These are phyloP conservation scores for Acipenser oxyrinchus DNA, from an alignment of 2,797 vertebrate genomes.

Conservation along the genomic window DNA sequence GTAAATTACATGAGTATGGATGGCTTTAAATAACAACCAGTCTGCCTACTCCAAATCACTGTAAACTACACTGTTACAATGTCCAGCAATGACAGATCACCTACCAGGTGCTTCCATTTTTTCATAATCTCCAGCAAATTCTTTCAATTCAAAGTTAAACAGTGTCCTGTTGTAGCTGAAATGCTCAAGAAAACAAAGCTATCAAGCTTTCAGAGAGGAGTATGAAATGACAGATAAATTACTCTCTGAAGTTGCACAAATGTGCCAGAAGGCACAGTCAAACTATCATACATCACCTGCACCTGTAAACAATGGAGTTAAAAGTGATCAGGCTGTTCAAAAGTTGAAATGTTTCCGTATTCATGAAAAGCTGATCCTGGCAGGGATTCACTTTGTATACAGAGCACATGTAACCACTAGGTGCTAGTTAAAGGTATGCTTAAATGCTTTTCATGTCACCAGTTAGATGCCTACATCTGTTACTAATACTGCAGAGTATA, in stretches of 20 bases:
- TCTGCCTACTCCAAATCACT: not conserved
- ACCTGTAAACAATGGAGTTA: slow-evolving; percentile 17
- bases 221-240: slow-evolving; percentile 26
- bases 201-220: slow-evolving; percentile 23
- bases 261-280: slow-evolving; percentile 22
- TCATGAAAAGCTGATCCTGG: slow-evolving; percentile 18
- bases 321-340: slow-evolving; percentile 29
- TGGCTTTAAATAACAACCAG: not conserved
- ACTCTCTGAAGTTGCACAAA: slow-evolving; percentile 24
- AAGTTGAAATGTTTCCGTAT: slow-evolving; percentile 11
- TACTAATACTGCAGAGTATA: not conserved
- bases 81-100: slow-evolving; percentile 12
- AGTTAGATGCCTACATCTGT: not conserved
- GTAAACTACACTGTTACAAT: slow-evolving; percentile 7
- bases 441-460: not conserved
- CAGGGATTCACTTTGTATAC: slow-evolving; percentile 5
- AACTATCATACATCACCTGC: slow-evolving; percentile 7
- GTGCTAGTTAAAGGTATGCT: not conserved
- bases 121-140: slow-evolving; percentile 15
- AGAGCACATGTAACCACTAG: not conserved
- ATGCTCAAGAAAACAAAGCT: slow-evolving; percentile 18
- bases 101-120: slow-evolving; percentile 7
- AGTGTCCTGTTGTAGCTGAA: slow-evolving; percentile 1
- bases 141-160: slow-evolving; percentile 9
- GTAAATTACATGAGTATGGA: too few relatives aligned